Evolutionary conservation across 2,113 vertebrate genomes (phyloP).

Genomic region (Platycercus adscitus): DNA sequence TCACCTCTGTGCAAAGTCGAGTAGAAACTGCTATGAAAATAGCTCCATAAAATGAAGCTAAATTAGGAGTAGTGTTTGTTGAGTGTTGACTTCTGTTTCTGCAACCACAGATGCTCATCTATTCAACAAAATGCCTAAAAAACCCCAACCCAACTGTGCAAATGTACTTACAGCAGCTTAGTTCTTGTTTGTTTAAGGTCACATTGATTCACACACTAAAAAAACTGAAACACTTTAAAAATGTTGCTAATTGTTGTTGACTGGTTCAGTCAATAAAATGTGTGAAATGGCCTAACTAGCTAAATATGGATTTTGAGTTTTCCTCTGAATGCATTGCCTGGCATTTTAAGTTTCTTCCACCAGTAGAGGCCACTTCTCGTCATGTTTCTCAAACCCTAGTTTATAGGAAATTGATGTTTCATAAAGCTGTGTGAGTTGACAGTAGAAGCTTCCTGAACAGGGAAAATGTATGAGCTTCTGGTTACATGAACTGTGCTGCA

Average conservation of each 20-base stretch:
- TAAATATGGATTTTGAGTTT: background rate
- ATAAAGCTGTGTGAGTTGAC: background rate
- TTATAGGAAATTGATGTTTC: background rate
- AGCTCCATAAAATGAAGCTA: slow-evolving; percentile 29
- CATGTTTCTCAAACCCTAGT: background rate
- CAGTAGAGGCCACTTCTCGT: background rate
- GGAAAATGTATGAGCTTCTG: background rate
- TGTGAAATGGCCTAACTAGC: background rate
- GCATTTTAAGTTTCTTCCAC: no score
- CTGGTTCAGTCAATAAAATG: background rate
- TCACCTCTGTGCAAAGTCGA: background rate
- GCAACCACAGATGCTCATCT: background rate
- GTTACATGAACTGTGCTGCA: background rate
- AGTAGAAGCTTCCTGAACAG: background rate
- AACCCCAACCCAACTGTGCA: background rate
- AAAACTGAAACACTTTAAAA: background rate
- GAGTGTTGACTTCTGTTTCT: background rate
- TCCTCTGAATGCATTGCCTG: background rate
- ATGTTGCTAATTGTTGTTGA: background rate
- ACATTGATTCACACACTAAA: background rate
- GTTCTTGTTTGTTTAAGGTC: background rate
- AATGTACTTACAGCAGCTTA: background rate
- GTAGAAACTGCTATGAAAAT: slow-evolving; percentile 28
- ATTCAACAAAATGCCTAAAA: background rate
- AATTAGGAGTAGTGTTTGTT: slow-evolving; percentile 11